Conservation (phyloP, 2,888 invertebrate species). For the Lochmaea capreae region DNA sequence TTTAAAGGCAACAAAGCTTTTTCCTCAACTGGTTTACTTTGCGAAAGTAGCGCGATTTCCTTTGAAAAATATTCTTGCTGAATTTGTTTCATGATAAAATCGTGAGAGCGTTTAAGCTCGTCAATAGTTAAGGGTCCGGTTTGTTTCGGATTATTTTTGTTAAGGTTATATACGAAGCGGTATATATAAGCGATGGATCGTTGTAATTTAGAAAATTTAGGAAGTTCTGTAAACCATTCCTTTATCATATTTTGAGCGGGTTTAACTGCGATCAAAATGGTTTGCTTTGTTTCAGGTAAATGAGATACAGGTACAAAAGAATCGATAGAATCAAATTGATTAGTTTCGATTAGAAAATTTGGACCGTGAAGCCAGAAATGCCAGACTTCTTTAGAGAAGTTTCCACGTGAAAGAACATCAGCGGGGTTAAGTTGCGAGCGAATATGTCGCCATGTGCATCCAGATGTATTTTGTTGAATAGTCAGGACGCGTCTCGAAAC, state of each 20-base stretch:
- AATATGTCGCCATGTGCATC: background rate
- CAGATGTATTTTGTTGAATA: background rate
- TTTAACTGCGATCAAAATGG: background rate
- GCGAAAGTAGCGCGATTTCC: background rate
- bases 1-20: background rate
- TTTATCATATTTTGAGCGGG: background rate
- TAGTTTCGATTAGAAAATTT: background rate
- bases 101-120: background rate
- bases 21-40: background rate
- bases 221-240: background rate
- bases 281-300: background rate
- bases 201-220: constrained; percentile 8
- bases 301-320: background rate
- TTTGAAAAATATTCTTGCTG: background rate
- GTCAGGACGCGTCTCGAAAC: background rate
- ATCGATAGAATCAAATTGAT: background rate
- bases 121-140: background rate
- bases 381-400: background rate
- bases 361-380: background rate
- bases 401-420: background rate
- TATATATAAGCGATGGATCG: background rate
- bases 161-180: background rate
- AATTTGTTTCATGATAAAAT: background rate
- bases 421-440: background rate
- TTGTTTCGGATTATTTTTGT: background rate